Base-by-base conservation (phyloP, 2,888 invertebrate species). In the Synergus laeviventris region DNA sequence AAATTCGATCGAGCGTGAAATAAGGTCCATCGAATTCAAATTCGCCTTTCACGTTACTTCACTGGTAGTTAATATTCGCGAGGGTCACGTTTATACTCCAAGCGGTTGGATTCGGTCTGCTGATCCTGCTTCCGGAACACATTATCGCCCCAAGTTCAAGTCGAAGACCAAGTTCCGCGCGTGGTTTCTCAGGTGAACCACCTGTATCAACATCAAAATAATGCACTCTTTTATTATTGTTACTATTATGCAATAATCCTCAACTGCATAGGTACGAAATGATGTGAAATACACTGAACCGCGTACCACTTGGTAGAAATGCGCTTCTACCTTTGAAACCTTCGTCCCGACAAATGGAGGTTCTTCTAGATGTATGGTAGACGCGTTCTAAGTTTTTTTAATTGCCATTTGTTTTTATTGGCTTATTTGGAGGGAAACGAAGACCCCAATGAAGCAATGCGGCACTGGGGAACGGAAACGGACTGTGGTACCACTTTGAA, bases 401-500 rank as follows among this genome's bases (percentile, higher is more conserved):
- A 62, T 38, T 18, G 11, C 18, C n/a, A 11, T 62, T 31, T 62
- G 36, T 14, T 62, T 36, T 24, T 24, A 1, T 62, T 4, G 18
- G 12, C 39, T 39, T 61, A 61, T 36, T 61, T 62, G 18, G 39
- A 18, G 36, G 62, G 62, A 38, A 38, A 16, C 79, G 82, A 81
- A 79, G 78, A 77, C 75, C 74, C 70, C 74, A 79, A 82, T 78
- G 79, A 80, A 79, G 66, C 74, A 74, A 73, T 78, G 73, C 31
- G 18, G 12, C 31, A 59, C 54, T 59, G 61, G 49, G 16, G 62
- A 61, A 64, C 54, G 31, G 38, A 74, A 60, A 24, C 36, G 39
- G 38, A 70, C 66, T 70, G 54, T 70, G 54, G 66, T 59, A 75
- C 42, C 54, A 62, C 18, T 62, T 36, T 61, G 45, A 64, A 64